Evolutionary conservation across 1,140 invertebrate genomes (phyloP).

Genomic region (Steinernema feltiae): DNA sequence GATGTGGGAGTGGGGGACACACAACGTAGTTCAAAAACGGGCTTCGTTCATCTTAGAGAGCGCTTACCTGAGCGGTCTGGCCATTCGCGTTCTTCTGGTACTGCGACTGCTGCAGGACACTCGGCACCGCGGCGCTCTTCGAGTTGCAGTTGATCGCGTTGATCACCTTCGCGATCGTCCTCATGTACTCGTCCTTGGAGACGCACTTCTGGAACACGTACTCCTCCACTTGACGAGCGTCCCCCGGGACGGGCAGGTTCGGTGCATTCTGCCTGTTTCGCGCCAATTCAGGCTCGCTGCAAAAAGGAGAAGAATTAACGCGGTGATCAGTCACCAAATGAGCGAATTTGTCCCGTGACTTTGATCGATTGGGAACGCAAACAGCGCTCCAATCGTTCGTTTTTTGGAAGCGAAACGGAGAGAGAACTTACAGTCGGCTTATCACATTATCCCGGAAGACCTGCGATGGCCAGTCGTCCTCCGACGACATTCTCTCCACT

Average conservation of each 20-base stretch:
- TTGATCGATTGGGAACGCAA: background rate
- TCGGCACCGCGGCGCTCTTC: conserved; percentile 52
- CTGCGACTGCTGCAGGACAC: conserved; percentile 40
- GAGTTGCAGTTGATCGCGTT: conserved; percentile 58
- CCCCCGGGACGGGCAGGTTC: conserved; percentile 55
- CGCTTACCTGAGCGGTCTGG: background rate
- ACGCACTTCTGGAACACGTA: conserved; percentile 57
- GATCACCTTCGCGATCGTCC: conserved; percentile 56
- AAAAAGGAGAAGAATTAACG: conserved; percentile 16
- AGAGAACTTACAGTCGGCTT: conserved; percentile 49
- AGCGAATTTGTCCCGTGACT: background rate
- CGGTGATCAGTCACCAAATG: background rate
- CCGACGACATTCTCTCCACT: conserved; percentile 25
- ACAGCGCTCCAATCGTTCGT: too few relatives aligned
- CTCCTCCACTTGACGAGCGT: conserved; percentile 56
- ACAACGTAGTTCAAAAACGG: conserved; percentile 2
- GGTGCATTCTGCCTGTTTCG: conserved; percentile 57
- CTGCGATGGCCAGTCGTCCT: conserved; percentile 57
- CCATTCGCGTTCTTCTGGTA: conserved; percentile 16
- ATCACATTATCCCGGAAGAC: conserved; percentile 56
- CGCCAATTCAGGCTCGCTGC: conserved; percentile 55
- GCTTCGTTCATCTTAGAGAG: conserved; percentile 29
- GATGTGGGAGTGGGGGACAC: too few relatives aligned
- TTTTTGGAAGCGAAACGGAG: conserved; percentile 9
- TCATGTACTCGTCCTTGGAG: conserved; percentile 57